Evolutionary conservation across 2,888 invertebrate genomes (phyloP).

Genomic region (Xiphydria camelus): DNA sequence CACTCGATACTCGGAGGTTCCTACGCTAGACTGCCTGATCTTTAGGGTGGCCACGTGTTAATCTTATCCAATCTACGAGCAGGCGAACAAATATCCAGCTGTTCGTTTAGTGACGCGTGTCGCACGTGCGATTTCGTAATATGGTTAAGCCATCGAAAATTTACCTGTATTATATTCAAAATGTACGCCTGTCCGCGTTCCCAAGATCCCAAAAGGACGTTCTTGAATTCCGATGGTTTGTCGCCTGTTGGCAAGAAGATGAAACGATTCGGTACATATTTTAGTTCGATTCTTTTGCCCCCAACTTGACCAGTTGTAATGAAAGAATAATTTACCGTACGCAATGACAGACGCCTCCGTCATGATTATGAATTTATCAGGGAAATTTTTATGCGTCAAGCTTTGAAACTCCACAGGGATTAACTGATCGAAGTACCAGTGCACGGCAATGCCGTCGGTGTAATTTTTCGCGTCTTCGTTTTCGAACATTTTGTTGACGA

Average conservation of each 20-base stretch:
- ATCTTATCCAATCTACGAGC: too few species aligned
- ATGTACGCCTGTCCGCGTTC: slow-evolving; percentile 69
- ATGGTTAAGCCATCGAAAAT: too few species aligned
- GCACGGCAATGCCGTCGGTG: slow-evolving; percentile 77
- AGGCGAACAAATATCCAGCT: too few species aligned
- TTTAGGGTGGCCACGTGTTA: too few species aligned
- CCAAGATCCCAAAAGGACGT: slow-evolving; percentile 74
- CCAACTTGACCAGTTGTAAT: background rate
- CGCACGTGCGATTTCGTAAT: too few species aligned
- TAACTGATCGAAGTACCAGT: slow-evolving; percentile 77
- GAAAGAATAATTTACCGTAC: slow-evolving; percentile 10
- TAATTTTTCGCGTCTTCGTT: slow-evolving; percentile 61
- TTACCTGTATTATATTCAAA: slow-evolving; percentile 67
- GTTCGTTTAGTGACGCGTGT: too few species aligned
- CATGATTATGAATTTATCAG: slow-evolving; percentile 71
- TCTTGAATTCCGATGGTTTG: slow-evolving; percentile 61
- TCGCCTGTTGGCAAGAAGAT: slow-evolving; percentile 57
- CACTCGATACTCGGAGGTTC: too few species aligned
- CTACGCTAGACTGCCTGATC: too few species aligned
- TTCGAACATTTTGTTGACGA: slow-evolving; percentile 42
- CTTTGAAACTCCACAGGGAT: slow-evolving; percentile 64
- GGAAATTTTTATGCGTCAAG: slow-evolving; percentile 63
- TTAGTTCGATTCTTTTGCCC: background rate
- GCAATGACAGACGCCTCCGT: slow-evolving; percentile 77
- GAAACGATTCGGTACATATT: slow-evolving; percentile 3